A percentile compares a stretch with the other conserved stretches of the same genome.
phyloP scores from a whole-genome alignment of 2,113 vertebrate species.

The Antechinus flavipes region DNA sequence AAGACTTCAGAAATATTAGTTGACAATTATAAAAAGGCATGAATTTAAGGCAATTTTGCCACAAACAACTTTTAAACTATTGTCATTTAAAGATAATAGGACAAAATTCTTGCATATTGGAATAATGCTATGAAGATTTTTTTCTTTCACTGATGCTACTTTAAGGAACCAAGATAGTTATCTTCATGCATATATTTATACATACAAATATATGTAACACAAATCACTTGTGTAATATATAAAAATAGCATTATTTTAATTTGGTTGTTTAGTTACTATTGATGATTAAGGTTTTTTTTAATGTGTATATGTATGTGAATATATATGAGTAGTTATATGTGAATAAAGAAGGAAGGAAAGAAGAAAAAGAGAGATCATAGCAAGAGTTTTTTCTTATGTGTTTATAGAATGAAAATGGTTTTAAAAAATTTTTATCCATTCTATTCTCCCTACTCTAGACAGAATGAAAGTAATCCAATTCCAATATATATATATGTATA shows the following conservation, averaged over 20 bases:
- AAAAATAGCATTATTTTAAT: neutral
- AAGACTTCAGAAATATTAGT: neutral
- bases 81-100: neutral
- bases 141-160: neutral
- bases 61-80: neutral
- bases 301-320: neutral
- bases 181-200: neutral
- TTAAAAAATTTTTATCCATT: neutral
- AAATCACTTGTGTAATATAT: neutral
- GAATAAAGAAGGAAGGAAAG: neutral
- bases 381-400: neutral
- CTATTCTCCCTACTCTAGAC: neutral
- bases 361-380: neutral
- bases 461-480: neutral
- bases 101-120: conserved; percentile 13
- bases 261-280: neutral
- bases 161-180: neutral
- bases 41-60: neutral
- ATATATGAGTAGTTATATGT: neutral
- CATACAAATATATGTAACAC: neutral
- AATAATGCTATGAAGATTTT: neutral
- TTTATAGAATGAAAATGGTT: neutral
- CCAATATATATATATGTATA: too few species aligned
- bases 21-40: neutral
- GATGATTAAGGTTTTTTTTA: neutral